Evolutionary conservation across 2,888 invertebrate species (phyloP).

Genomic region (Dendrolimus pini): DNA sequence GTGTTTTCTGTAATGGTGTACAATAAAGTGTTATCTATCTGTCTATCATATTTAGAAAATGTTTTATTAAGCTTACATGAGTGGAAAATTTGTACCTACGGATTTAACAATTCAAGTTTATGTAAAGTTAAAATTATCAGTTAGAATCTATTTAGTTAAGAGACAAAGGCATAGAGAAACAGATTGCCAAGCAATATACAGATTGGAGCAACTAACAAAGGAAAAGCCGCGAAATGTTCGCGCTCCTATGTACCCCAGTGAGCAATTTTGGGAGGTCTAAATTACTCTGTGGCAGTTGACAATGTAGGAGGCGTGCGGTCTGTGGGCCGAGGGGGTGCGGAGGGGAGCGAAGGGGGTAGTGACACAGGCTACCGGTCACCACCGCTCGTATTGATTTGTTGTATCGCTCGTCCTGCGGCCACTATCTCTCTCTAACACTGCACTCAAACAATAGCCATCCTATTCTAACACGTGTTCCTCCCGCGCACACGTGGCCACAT

Average conservation of each 20-base stretch:
- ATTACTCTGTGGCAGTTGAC: constrained; percentile 67
- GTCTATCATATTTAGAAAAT: too few relatives aligned
- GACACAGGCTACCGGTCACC: constrained; percentile 78
- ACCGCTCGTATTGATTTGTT: constrained; percentile 78
- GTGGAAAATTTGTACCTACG: too few relatives aligned
- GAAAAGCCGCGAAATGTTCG: constrained; percentile 26
- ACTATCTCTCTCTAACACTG: constrained; percentile 54
- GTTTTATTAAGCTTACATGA: too few relatives aligned
- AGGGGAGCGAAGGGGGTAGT: constrained; percentile 48
- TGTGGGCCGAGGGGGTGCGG: constrained; percentile 31
- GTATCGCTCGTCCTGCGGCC: constrained; percentile 76
- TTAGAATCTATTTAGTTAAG: too few relatives aligned
- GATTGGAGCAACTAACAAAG: constrained; percentile 11
- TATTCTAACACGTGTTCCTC: constrained; percentile 51
- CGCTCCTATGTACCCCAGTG: constrained; percentile 17
- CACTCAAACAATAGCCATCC: constrained; percentile 17
- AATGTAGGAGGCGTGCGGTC: constrained; percentile 73
- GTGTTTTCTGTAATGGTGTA: too few relatives aligned
- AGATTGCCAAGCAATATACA: too few relatives aligned
- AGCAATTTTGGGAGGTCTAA: constrained; percentile 44
- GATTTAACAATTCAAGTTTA: too few relatives aligned
- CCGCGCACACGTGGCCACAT: constrained; percentile 60
- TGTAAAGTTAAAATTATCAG: too few relatives aligned
- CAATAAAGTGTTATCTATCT: too few relatives aligned
- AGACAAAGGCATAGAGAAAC: too few relatives aligned